Base-by-base conservation (phyloP, 35 echinoderm and acorn worm genomes). In the Apostichopus parvimensis region DNA sequence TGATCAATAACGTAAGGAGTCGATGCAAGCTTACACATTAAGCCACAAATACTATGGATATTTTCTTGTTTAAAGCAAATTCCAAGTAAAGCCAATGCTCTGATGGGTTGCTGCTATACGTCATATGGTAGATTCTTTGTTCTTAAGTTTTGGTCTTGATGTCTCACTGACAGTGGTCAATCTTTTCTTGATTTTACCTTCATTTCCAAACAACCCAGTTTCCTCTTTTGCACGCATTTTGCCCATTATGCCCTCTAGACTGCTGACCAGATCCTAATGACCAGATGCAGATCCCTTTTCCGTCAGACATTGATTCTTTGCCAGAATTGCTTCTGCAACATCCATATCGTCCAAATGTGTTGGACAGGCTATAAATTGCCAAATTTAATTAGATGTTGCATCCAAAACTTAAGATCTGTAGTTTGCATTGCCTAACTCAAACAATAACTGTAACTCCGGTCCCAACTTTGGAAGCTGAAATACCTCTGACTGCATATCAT, bases 401-500 rank as follows among this genome's bases (percentile, higher is more conserved):
- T 90, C 88, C 0, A 90, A 54, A 72, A 90, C 66, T 12, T 90
- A 34, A 15, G 88, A 53, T 28, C n/a, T 10, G 0, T 90, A 90
- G 20, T 56, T 71, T 21, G 5, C 20, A n/a, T 90, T 90, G 18
- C 88, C 17, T 45, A 45, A 45, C 34, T 45, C 34, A 45, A 4
- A 45, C 0, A 45, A 2, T 45, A 45, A 0, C 34, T 14, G 54
- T 28, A 90, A 56, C 68, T 57, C 88, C 18, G 5, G 88, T 21
- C 88, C 18, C 9, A 90, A 1, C 21, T 77, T 78, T 8, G 88
- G 88, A 5, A 77, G 2, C 2, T 77, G 45, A 71, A 90, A 45
- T 45, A 54, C 53, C 6, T 90, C 68, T 90, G 88, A 90, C 66
- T 73, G 22, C 53, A 78, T 57, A 53, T 90, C 88, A 90, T 90